Evolutionary conservation across 1,140 invertebrate genomes (phyloP), one percentile per base, ranked within the genome.

Genomic region (Octopus sinensis): DNA sequence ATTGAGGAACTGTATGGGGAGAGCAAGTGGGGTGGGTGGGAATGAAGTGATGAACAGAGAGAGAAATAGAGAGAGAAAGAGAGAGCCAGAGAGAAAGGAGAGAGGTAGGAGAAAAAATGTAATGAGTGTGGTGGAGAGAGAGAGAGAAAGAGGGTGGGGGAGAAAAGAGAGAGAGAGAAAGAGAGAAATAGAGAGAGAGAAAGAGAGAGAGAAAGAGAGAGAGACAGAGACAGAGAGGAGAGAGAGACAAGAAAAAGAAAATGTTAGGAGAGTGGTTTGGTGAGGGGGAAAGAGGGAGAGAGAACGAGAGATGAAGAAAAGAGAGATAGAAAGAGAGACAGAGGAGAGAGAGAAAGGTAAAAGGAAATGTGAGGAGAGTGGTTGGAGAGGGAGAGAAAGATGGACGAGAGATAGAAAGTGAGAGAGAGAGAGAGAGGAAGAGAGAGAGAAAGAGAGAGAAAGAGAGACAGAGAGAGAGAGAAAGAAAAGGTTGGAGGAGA

Each of bases 71-170:
- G 56, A 75, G 68, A 80, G 52, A 79, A 73, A 80, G 71, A 75
- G 56, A 62, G 73, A 79, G n/a, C 17, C n/a, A 53, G 71, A 79
- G 81, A 79, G 30, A 82, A 77, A 82, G 81, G 78, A 80, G 76
- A 81, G 82, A 53, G 68, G 78, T 68, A 71, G 54, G 52, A 82
- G 53, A 79, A 54, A 82, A 80, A 82, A 13, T 51, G 80, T 3
- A 9, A 54, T 4, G 81, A 62, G 81, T 43, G 81, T 43, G 78
- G 73, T 80, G 73, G 82, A 79, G 76, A 73, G 82, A 79, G 30
- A 82, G 78, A 76, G 56, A 82, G 76, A 83, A 23, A 79, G 78
- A 83, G 76, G 78, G 76, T 82, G 62, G 80, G 78, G 79, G 75
- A 83, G 76, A 83, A 76, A 83, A n/a, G 54, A 53, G 43, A 23